Conservation (phyloP, 2,113 vertebrate genomes). For the Prunella fulvescens region DNA sequence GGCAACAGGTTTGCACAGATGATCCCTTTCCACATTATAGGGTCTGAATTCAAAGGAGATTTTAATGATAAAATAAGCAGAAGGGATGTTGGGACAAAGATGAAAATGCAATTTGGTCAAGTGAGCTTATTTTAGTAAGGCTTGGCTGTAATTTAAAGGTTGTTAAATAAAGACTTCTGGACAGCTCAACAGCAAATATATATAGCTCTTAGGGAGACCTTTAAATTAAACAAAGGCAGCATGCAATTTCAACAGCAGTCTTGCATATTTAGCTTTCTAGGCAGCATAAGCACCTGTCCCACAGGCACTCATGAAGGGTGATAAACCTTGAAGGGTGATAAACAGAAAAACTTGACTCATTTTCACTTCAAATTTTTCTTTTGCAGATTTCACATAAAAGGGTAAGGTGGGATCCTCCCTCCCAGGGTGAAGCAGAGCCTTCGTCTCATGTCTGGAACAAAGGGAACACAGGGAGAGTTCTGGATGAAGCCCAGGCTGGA, state of each 20-base stretch:
- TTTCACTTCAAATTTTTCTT: background rate
- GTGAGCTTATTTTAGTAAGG: background rate
- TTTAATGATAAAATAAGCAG: background rate
- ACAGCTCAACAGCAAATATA: background rate
- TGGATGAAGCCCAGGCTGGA: background rate
- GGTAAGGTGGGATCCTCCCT: background rate
- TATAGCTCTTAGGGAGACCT: background rate
- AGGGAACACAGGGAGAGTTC: background rate
- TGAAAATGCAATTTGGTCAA: background rate
- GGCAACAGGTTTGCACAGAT: background rate
- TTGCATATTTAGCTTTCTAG: background rate
- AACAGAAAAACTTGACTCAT: background rate
- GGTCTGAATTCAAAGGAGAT: background rate
- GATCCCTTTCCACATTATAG: background rate
- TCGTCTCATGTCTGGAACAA: background rate
- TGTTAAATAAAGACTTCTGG: background rate
- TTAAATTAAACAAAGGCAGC: background rate
- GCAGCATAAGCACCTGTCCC: background rate
- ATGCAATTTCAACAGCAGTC: background rate
- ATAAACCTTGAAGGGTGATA: background rate
- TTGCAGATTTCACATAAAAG: background rate
- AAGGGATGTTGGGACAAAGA: background rate
- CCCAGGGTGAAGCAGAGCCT: background rate
- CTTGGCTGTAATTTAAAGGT: background rate
- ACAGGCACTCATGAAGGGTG: background rate